phyloP scores from a whole-genome alignment of 2,888 invertebrate species.

The Agonum fuliginosum region DNA sequence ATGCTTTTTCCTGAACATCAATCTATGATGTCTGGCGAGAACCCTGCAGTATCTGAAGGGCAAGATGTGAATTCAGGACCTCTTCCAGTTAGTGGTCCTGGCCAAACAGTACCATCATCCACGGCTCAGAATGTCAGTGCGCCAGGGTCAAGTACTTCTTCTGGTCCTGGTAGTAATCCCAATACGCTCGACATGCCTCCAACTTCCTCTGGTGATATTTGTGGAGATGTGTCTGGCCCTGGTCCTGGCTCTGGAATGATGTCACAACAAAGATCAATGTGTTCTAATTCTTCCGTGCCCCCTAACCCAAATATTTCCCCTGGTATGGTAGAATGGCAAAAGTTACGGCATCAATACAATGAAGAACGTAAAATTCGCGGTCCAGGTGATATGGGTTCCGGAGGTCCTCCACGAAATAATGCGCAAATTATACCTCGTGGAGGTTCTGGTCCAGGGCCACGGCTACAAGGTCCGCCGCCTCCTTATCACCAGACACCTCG shows the following conservation, averaged over 20 bases:
- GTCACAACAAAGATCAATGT: too few species aligned
- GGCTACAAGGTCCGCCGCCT: constrained; percentile 85
- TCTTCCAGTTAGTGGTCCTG: constrained; percentile 12
- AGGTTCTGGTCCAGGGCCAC: constrained; percentile 70
- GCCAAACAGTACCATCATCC: constrained; percentile 56
- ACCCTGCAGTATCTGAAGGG: constrained; percentile 60
- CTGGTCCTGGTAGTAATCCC: constrained; percentile 61
- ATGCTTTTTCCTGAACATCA: constrained; percentile 90
- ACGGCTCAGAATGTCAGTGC: constrained; percentile 10
- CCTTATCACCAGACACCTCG: constrained; percentile 85
- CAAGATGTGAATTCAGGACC: constrained; percentile 26
- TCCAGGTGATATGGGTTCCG: constrained; percentile 60
- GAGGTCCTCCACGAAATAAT: constrained; percentile 68
- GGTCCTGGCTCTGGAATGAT: constrained; percentile 71
- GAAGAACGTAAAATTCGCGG: constrained; percentile 79
- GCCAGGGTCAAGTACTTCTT: not conserved
- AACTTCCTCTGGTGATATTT: too few species aligned
- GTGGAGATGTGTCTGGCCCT: constrained; percentile 71
- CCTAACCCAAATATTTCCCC: constrained; percentile 62
- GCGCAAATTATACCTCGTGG: constrained; percentile 69
- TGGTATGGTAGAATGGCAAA: constrained; percentile 88
- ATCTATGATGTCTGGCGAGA: constrained; percentile 66
- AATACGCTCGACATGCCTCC: too few species aligned
- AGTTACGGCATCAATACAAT: constrained; percentile 90
- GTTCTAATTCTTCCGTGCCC: constrained; percentile 66